Base-by-base conservation (phyloP, 64 coral and sea anemone species). In the Trachythela sp. region DNA sequence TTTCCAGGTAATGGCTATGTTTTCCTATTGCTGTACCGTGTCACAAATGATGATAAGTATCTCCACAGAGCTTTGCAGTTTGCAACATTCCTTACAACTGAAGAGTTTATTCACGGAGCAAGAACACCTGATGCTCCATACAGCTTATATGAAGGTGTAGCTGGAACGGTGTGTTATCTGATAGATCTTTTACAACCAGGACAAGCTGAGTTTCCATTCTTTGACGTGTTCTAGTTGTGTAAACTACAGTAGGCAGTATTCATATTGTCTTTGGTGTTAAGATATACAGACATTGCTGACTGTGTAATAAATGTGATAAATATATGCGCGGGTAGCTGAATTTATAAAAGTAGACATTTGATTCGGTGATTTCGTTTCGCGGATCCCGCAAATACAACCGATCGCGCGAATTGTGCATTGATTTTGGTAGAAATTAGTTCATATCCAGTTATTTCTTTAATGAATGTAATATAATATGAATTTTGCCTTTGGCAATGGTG, bases 61-160 rank as follows among this genome's bases (percentile, higher is more conserved):
- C 92, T 97, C 35, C 90, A 97, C 52, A 88, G 93, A 11, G 90
- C 95, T n/a, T 83, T 91, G 20, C 92, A 89, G 86, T 97, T 97
- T 83, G 86, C 93, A 0, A 93, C 94, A 18, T 97, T 94, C 88
- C 92, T 97, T 83, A 88, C 90, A 36, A 91, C 93, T 41, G 91
- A 94, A 33, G 93, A 97, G n/a, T 97, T 97, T 33, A 88, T 90
- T 17, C 90, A 88, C 26, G 91, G 91, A 80, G 95, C 95, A 6
- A 86, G 91, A 43, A 97, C 85, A 48, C 95, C 95, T 8, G 95
- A 97, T 83, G 88, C 92, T 8, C 95, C 93, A 13, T 97, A 85
- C 89, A 97, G 95, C 64, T 85, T 97, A 87, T 97, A 91, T 60
- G 95, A 97, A 92, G 95, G 95, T 3, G 83, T 92, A 17, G 93